phyloP scores from a whole-genome alignment of 2,888 invertebrate genomes.

The Epistrophe grossulariae region DNA sequence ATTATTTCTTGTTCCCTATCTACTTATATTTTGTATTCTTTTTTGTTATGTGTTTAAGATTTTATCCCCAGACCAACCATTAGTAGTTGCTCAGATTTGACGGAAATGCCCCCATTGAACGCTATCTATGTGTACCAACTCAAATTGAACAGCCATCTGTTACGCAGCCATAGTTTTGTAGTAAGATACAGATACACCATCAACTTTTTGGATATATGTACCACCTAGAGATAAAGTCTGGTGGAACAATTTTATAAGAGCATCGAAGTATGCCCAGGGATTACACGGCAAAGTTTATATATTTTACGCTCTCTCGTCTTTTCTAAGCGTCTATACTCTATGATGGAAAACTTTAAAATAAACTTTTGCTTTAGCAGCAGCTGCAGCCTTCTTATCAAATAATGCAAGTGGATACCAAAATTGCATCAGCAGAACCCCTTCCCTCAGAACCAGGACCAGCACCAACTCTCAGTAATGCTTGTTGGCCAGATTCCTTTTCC shows the following conservation, averaged over 20 bases:
- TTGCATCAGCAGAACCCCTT: too few species aligned
- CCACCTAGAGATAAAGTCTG: conserved; percentile 5
- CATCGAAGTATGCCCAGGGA: conserved; percentile 46
- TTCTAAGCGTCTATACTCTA: conserved; percentile 13
- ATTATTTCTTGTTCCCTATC: not conserved
- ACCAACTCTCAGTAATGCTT: conserved; percentile 17
- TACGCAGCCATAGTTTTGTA: conserved; percentile 30
- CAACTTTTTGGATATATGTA: not conserved
- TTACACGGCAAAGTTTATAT: conserved; percentile 43
- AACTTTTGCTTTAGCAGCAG: conserved; percentile 17
- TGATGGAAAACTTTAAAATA: conserved; percentile 14
- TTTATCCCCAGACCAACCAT: conserved; percentile 10
- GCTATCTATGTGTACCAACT: not conserved
- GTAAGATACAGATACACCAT: not conserved
- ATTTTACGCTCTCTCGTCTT: not conserved
- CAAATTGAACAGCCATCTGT: conserved; percentile 36
- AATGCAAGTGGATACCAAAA: not conserved
- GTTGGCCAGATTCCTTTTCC: conserved; percentile 13
- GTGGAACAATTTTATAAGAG: conserved; percentile 42
- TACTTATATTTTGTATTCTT: not conserved
- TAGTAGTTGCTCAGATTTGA: conserved; percentile 4
- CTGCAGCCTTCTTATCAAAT: conserved; percentile 4
- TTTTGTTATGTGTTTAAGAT: not conserved
- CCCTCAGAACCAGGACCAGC: not conserved
- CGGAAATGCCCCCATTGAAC: conserved; percentile 9